Evolutionary conservation across 2,113 vertebrate genomes (phyloP), one percentile per base, ranked within the genome.

Genomic region (Sprattus sprattus): DNA sequence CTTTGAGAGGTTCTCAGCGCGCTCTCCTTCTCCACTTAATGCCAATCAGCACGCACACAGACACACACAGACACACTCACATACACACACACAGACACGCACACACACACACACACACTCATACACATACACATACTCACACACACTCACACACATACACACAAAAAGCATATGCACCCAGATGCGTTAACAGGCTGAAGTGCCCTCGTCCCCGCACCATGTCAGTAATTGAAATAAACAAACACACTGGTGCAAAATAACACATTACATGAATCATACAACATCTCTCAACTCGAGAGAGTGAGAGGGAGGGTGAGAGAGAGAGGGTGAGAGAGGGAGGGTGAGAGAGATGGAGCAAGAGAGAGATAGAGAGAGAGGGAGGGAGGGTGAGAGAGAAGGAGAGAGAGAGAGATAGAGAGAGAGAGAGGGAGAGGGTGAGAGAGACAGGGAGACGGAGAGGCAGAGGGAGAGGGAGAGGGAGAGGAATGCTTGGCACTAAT

Each of bases 151-250:
- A 60, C 54, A 60, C 54, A 60, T 16, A 60, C 54, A 3, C 54
- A 60, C 54, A 49, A 49, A 83, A 54, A 86, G 85, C 85, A 64
- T 83, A 83, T 81, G 82, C 78, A 86, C 90, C 82, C 83, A 52
- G 84, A 75, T 3, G 84, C 81, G 67, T 88, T 90, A 71, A 45
- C 75, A 85, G 47, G 45, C 32, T 84, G 16, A 83, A 91, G 57
- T 88, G 82, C n/a, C 44, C 67, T 2, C 0, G 0, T 20, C 75
- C 85, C 84, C 25, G 75, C 45, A 82, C 85, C 86, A 86, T 80
- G 80, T 46, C 75, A 67, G 60, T 88, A 85, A 86, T 83, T 89
- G 80, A 87, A 88, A 86, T 88, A 88, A 39, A 90, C 82, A 89
- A 87, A 87, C 87, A 88, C 2, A 0, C 10, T 49, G 28, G 46